phyloP scores from a whole-genome alignment of 2,888 invertebrate genomes.

The Dioctria linearis region DNA sequence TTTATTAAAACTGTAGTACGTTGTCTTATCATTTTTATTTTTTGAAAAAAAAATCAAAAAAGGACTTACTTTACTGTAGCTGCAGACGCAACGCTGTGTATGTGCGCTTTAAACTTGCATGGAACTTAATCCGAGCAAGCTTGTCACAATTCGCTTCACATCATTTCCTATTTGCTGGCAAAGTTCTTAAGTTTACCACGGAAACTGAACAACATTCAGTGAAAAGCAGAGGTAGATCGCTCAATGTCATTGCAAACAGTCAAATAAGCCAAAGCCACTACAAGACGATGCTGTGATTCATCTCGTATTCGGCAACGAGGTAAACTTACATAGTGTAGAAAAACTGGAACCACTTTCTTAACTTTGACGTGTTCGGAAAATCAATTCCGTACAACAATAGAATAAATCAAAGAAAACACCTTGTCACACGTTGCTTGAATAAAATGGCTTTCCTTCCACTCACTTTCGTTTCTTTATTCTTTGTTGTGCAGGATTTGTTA shows the following conservation, averaged over 20 bases:
- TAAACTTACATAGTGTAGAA: neutral
- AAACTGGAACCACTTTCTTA: constrained; percentile 39
- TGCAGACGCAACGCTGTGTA: no score
- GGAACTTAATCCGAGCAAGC: constrained; percentile 25
- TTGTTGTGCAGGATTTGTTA: neutral
- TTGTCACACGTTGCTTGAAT: constrained; percentile 25
- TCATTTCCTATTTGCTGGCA: constrained; percentile 29
- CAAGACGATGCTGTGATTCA: constrained; percentile 20
- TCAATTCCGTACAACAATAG: constrained; percentile 45
- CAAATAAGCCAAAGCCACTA: constrained; percentile 15
- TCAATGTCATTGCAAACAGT: constrained; percentile 51
- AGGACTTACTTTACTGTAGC: no score
- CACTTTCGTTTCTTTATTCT: neutral
- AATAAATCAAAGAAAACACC: constrained; percentile 46
- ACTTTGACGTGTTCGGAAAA: constrained; percentile 51
- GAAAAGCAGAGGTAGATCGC: constrained; percentile 37
- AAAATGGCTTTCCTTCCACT: neutral
- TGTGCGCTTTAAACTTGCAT: constrained; percentile 15
- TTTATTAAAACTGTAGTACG: no score
- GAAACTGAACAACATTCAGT: constrained; percentile 15
- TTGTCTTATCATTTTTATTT: no score
- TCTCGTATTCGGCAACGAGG: constrained; percentile 25
- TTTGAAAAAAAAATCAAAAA: no score
- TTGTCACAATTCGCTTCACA: constrained; percentile 29
- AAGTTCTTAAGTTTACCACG: constrained; percentile 9